phyloP scores from a whole-genome alignment of 2,797 vertebrate genomes.

The Lophotriccus pileatus region DNA sequence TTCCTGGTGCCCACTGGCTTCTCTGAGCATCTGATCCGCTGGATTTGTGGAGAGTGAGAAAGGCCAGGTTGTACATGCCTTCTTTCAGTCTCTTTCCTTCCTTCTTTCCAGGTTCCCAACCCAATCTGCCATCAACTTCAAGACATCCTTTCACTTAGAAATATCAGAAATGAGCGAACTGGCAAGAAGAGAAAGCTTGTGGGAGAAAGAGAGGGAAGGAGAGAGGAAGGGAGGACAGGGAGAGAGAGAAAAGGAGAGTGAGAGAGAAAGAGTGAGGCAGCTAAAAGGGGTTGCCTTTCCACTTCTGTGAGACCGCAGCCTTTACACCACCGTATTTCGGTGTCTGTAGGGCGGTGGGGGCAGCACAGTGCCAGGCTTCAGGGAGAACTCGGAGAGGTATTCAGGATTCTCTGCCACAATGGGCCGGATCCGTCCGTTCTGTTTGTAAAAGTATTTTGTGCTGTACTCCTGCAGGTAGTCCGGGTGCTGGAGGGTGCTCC shows the following conservation, averaged over 20 bases:
- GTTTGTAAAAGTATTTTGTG: conserved; percentile 94
- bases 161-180: conserved; percentile 70
- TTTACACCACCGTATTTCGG: conserved; percentile 96
- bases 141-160: conserved; percentile 60
- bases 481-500: conserved; percentile 89
- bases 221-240: conserved; percentile 43
- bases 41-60: conserved; percentile 21
- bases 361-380: conserved; percentile 90
- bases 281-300: conserved; percentile 70
- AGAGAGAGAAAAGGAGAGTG: neutral
- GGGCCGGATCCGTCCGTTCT: conserved; percentile 92
- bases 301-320: neutral
- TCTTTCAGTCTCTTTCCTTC: conserved; percentile 41
- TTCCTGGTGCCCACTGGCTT: conserved; percentile 8
- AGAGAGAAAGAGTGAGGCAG: conserved; percentile 69
- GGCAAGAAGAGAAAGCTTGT: conserved; percentile 69
- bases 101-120: conserved; percentile 61
- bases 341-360: conserved; percentile 97
- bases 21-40: neutral
- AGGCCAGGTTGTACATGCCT: neutral
- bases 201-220: conserved; percentile 74
- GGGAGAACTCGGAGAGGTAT: conserved; percentile 92
- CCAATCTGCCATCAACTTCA: conserved; percentile 41
- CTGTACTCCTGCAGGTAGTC: conserved; percentile 90
- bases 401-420: conserved; percentile 92